These are phyloP conservation scores for Garrulus glandarius DNA, from an alignment of 2,797 vertebrate genomes.

Conservation along the genomic window DNA sequence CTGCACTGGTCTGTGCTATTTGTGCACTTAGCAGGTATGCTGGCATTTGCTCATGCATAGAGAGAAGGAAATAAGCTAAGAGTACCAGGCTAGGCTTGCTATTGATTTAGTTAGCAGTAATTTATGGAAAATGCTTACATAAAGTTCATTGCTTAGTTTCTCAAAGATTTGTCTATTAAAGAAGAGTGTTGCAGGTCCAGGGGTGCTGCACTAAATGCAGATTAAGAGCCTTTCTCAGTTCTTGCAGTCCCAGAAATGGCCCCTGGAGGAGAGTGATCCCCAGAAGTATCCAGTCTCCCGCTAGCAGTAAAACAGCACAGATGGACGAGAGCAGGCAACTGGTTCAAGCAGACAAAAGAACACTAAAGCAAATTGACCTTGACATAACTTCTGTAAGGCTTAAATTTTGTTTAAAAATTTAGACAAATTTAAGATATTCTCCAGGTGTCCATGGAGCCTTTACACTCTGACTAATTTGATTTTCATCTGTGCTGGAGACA, in stretches of 20 bases:
- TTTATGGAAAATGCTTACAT: background rate
- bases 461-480: background rate
- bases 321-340: background rate
- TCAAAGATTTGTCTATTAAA: constrained; percentile 28
- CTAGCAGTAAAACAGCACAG: background rate
- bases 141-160: constrained; percentile 30
- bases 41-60: background rate
- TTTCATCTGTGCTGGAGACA: background rate
- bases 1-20: background rate
- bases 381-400: background rate
- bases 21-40: background rate
- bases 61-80: background rate
- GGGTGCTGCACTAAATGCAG: background rate
- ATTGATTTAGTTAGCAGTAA: background rate
- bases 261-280: background rate
- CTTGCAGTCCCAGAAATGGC: background rate
- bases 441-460: background rate
- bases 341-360: background rate
- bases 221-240: background rate
- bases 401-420: background rate
- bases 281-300: background rate
- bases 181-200: background rate
- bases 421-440: background rate
- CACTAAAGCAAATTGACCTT: background rate
- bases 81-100: background rate